Base-by-base conservation (phyloP, 2,113 vertebrate species). In the Nipponia nippon region DNA sequence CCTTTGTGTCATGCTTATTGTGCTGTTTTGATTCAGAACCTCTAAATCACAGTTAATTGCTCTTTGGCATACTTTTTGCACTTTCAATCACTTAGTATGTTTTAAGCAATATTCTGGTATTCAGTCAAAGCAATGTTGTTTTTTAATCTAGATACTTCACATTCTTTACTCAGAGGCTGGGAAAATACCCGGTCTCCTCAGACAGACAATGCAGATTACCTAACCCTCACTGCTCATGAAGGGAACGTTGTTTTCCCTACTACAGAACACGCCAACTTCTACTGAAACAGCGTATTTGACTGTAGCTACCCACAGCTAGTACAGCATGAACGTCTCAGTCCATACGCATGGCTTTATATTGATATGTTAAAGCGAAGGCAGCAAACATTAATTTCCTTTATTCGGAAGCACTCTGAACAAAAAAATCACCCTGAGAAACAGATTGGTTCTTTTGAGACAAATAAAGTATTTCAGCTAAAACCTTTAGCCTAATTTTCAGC, bases 331-430 rank as follows among this genome's bases (percentile, higher is more conserved):
- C 53, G 52, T 20, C n/a, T 13, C 50, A 6, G 40, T 22, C 30
- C 26, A 9, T 16, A 22, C 6, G 4, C 18, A 2, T 1, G 7
- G 32, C 53, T 44, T n/a, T 49, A 6, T 5, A 11, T 2, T 1
- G 25, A 9, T 5, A 3, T 1, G 29, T 7, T 26, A 26, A 22
- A n/a, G 79, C 2, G 11, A 65, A 65, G 22, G n/a, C 69, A 63
- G 46, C 52, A 76, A 40, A 27, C 11, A 1, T 3, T 10, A 13
- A 10, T 17, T 23, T 25, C 70, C 30, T 47, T 38, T 27, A 8
- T 16, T n/a, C 13, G 49, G 49, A 58, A 34, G 27, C 27, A 21
- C 12, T 52, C 52, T 15, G 38, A 56, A 42, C 20, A 61, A 62
- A 44, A 42, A 61, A 46, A 9, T 27, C 42, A 25, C 23, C n/a